Base-by-base conservation (phyloP, 1,140 invertebrate genomes). In the Drosophila tsacasi region DNA sequence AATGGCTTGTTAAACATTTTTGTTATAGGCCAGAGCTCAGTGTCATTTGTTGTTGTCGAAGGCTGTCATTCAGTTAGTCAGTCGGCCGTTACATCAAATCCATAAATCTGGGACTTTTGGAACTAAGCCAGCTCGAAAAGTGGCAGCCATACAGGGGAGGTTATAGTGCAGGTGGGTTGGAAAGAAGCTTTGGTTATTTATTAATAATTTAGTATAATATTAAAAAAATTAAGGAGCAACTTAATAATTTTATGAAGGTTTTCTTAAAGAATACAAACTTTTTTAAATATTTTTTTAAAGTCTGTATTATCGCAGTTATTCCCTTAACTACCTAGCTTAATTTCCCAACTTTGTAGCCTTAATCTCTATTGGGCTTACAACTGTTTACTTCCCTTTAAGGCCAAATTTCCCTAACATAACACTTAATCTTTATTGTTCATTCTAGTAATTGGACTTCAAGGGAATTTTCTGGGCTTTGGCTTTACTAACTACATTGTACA, bases 1-100 rank as follows among this genome's bases (percentile, higher is more conserved):
- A 69, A 77, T 55, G 40, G 74, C 74, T 65, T 75, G 74, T 76
- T 57, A 75, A 76, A 76, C 74, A 76, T 76, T 52, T 37, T 23
- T 55, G 19, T 19, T 72, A 19, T 49, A 19, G 47, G 42, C 42
- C 30, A 23, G 15, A 25, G 30, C 30, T 47, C 63, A 39, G 59
- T 72, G 50, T 76, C 49, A 74, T 63, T 75, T 77, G 49, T 32
- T 30, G 27, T 52, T 76, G 55, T 50, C 27, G 67, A 71, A 57
- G 73, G 63, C 73, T 76, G 72, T 75, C 46, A 44, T 50, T 69
- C 67, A 67, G 62, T 54, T 49, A 54, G 47, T 54, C 62, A 37
- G 37, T 25, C 25, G 47, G 64, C n/a, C 37, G 21, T 71, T 69
- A 46, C 67, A 69, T 67, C 19, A n/a, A 23, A 71, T 46, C 12